phyloP scores from a whole-genome alignment of 2,113 vertebrate species.

The Cinclus cinclus region DNA sequence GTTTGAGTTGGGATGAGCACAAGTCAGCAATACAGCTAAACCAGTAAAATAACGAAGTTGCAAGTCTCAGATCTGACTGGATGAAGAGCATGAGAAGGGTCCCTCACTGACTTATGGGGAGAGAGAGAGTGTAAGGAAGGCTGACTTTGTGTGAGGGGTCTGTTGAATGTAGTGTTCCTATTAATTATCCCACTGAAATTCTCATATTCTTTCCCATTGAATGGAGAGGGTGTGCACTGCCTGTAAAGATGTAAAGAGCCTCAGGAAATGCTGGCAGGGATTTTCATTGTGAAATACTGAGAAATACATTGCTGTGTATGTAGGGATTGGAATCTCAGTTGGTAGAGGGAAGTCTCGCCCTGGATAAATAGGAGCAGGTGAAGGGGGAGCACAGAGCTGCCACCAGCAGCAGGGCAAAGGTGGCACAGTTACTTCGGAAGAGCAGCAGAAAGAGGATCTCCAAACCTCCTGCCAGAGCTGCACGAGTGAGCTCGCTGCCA shows the following conservation, averaged over 20 bases:
- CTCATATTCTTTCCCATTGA: background rate
- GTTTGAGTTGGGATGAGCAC: background rate
- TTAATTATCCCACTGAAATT: background rate
- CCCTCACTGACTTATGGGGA: background rate
- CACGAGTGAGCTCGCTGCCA: background rate
- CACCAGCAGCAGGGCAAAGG: background rate
- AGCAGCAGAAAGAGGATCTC: background rate
- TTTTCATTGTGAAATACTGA: background rate
- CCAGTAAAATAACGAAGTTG: background rate
- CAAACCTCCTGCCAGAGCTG: background rate
- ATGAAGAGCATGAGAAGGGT: background rate
- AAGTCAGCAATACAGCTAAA: background rate
- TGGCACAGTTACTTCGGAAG: background rate
- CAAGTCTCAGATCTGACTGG: background rate
- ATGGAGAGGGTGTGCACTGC: background rate
- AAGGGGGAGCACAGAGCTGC: background rate
- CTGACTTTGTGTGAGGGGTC: background rate
- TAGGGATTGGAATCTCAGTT: background rate
- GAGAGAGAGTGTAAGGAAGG: background rate
- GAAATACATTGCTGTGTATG: background rate
- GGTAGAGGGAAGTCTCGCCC: background rate
- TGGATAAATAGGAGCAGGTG: background rate
- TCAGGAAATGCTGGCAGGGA: background rate
- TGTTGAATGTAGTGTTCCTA: background rate
- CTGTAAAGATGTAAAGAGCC: background rate